A percentile compares a stretch with the other conserved stretches of the same genome.
Conservation (phyloP, 2,888 invertebrate genomes). For the Apodemia zela region DNA sequence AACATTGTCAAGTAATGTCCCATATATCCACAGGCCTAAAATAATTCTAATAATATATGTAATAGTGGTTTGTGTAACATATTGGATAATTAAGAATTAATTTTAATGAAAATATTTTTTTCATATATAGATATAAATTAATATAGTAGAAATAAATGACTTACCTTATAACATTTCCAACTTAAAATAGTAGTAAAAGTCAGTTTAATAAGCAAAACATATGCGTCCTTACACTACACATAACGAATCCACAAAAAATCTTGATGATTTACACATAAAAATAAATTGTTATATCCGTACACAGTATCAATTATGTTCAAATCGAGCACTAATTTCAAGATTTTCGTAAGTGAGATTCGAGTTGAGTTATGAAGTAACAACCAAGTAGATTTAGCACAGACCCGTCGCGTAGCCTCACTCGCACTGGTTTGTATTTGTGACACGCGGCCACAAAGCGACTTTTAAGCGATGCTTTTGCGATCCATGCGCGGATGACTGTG, state of each 20-base stretch:
- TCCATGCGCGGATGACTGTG: constrained; percentile 70
- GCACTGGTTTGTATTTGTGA: constrained; percentile 52
- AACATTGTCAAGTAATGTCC: neutral
- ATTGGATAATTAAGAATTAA: neutral
- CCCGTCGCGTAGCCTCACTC: constrained; percentile 43
- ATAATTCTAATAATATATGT: neutral
- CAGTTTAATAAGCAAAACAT: neutral
- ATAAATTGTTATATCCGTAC: neutral
- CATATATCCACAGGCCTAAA: neutral
- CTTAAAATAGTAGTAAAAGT: neutral
- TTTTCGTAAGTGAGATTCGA: constrained; percentile 3
- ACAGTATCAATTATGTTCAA: constrained; percentile 7
- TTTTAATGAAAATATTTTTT: neutral
- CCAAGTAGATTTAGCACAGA: constrained; percentile 62
- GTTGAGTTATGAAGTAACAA: constrained; percentile 40
- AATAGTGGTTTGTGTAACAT: neutral
- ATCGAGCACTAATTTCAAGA: constrained; percentile 1
- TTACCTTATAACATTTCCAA: constrained; percentile 17
- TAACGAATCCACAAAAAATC: constrained; percentile 17
- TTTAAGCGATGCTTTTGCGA: constrained; percentile 53
- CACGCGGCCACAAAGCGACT: constrained; percentile 49
- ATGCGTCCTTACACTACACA: constrained; percentile 18
- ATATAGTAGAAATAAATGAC: neutral
- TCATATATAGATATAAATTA: neutral
- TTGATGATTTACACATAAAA: neutral